These are phyloP conservation scores for Cololabis saira DNA, from an alignment of 2,113 vertebrate species.

Conservation along the genomic window DNA sequence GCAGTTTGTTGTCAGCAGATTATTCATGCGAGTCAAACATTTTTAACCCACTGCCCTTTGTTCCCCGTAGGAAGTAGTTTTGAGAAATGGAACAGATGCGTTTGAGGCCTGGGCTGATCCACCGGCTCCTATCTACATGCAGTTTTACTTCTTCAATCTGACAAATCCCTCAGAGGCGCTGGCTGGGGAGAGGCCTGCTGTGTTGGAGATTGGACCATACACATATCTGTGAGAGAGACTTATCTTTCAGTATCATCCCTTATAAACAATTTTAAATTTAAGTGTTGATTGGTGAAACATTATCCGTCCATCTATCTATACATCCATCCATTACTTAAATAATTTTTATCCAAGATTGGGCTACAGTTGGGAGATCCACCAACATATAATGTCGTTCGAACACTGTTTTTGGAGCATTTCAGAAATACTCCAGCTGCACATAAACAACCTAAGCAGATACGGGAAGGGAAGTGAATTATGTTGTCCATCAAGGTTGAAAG, in stretches of 20 bases:
- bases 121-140: constrained; percentile 90
- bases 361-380: no score
- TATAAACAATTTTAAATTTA: background rate
- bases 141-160: constrained; percentile 97
- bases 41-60: constrained; percentile 48
- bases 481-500: background rate
- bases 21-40: background rate
- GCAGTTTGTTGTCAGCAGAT: constrained; percentile 20
- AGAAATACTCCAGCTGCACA: no score
- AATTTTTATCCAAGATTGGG: no score
- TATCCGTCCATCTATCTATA: no score
- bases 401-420: no score
- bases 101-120: constrained; percentile 90
- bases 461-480: background rate
- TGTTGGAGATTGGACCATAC: constrained; percentile 91
- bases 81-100: constrained; percentile 88
- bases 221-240: constrained; percentile 89
- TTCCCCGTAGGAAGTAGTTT: constrained; percentile 81
- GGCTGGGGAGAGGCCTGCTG: constrained; percentile 83
- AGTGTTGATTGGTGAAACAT: no score
- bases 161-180: constrained; percentile 92
- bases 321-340: no score
- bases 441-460: no score
- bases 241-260: background rate
- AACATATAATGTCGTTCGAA: no score